phyloP scores from a whole-genome alignment of 2,797 vertebrate species.

The Fratercula arctica region DNA sequence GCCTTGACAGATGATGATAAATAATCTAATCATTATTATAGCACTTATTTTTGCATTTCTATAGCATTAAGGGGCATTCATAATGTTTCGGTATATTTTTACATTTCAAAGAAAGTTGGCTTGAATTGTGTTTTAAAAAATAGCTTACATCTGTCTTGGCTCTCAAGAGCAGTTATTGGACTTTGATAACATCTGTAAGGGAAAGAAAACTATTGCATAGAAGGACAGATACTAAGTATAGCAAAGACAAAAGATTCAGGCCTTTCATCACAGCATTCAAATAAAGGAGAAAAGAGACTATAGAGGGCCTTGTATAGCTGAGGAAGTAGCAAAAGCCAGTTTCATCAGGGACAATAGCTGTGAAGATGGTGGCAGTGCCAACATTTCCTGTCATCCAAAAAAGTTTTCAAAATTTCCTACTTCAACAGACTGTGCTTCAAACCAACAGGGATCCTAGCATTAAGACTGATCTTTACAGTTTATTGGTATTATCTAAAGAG shows the following conservation, averaged over 20 bases:
- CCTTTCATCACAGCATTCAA: not conserved
- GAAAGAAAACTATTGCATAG: slow-evolving; percentile 35
- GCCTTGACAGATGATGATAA: slow-evolving; percentile 41
- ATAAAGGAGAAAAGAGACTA: not conserved
- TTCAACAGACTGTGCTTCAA: not conserved
- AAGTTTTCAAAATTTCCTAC: slow-evolving; percentile 20
- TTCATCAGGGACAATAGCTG: slow-evolving; percentile 8
- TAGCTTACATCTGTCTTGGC: slow-evolving; percentile 62
- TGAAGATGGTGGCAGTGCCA: not conserved
- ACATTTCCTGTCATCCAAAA: not conserved
- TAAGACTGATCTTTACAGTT: not conserved
- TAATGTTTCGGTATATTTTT: slow-evolving; percentile 55
- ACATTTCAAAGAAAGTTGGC: slow-evolving; percentile 52
- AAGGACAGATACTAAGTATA: slow-evolving; percentile 41
- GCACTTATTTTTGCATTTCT: slow-evolving; percentile 55
- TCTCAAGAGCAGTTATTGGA: slow-evolving; percentile 44
- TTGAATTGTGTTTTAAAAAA: slow-evolving; percentile 46
- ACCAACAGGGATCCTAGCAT: not conserved
- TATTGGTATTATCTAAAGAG: not conserved
- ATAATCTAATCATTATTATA: slow-evolving; percentile 45
- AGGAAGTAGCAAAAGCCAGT: slow-evolving; percentile 60
- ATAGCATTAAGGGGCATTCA: slow-evolving; percentile 62
- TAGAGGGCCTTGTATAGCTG: not conserved
- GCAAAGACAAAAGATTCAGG: slow-evolving; percentile 22
- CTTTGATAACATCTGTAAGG: slow-evolving; percentile 54